Percentiles rank a stretch among this genome's conserved stretches.
These are phyloP conservation scores for Sigmodon hispidus DNA, from an alignment of 2,113 vertebrate genomes.

Conservation along the genomic window DNA sequence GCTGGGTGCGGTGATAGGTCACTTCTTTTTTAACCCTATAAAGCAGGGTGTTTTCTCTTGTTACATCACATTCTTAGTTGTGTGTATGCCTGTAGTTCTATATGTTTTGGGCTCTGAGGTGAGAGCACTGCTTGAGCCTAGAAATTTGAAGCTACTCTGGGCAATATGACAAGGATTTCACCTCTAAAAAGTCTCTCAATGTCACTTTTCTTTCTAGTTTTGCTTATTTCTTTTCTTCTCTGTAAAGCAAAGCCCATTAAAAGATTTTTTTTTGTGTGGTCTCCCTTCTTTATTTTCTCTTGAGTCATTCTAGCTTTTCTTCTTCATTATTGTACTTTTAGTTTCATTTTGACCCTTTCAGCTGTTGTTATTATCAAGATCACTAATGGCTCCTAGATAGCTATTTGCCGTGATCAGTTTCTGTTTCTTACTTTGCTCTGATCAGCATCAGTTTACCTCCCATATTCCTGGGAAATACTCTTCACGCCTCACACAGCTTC, in stretches of 20 bases:
- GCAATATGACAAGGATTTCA: not conserved
- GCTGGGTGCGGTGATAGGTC: not conserved
- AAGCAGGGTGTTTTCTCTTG: not conserved
- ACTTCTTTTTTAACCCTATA: not conserved
- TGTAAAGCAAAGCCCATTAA: slow-evolving; percentile 18
- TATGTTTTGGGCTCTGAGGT: not conserved
- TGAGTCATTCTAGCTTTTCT: slow-evolving; percentile 31
- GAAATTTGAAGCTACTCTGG: not conserved
- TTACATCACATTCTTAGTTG: not conserved
- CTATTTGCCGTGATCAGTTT: not conserved
- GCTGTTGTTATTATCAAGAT: not conserved
- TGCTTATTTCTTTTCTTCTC: slow-evolving; percentile 52
- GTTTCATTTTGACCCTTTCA: not conserved
- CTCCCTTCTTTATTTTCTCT: slow-evolving; percentile 32
- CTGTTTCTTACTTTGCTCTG: not conserved
- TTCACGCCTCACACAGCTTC: not conserved
- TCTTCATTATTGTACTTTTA: not conserved
- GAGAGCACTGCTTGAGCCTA: not conserved
- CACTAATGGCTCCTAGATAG: not conserved
- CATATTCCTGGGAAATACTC: not conserved
- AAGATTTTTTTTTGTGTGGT: not conserved
- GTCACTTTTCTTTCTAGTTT: not conserved
- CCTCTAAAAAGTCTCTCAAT: not conserved
- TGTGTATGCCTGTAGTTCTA: not conserved
- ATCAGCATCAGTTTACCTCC: not conserved